Evolutionary conservation across 2,797 vertebrate genomes (phyloP).

Genomic region (Enteromius treurensis): DNA sequence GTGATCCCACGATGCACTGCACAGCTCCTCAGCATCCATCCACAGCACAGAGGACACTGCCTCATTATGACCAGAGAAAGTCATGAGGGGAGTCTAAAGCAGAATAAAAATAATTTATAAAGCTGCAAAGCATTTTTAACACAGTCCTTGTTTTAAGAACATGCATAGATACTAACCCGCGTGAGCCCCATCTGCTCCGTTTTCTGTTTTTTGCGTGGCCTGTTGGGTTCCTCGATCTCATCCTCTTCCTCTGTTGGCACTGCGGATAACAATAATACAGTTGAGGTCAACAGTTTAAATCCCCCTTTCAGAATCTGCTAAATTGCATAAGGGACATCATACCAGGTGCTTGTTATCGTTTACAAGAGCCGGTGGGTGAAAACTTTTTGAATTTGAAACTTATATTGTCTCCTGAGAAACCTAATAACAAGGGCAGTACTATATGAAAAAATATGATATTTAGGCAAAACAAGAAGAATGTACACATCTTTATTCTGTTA

Average conservation of each 20-base stretch:
- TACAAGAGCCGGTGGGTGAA: too few relatives aligned
- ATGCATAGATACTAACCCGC: slow-evolving; percentile 75
- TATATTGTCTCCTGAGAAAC: too few relatives aligned
- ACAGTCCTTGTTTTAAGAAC: neutral
- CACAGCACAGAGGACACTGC: slow-evolving; percentile 92
- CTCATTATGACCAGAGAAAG: slow-evolving; percentile 93
- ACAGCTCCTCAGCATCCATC: slow-evolving; percentile 90
- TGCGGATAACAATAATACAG: slow-evolving; percentile 59
- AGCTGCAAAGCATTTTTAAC: neutral
- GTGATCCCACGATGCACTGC: slow-evolving; percentile 97
- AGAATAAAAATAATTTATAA: neutral
- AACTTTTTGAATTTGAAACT: too few relatives aligned
- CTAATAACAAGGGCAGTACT: too few relatives aligned
- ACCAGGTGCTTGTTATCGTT: too few relatives aligned
- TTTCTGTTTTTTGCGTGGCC: slow-evolving; percentile 96
- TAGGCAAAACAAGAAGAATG: too few relatives aligned
- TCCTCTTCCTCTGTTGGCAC: slow-evolving; percentile 94
- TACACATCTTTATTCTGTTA: too few relatives aligned
- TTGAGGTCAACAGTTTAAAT: too few relatives aligned
- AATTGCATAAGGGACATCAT: too few relatives aligned
- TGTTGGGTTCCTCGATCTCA: slow-evolving; percentile 85
- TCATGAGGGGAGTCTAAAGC: slow-evolving; percentile 90
- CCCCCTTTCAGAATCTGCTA: too few relatives aligned
- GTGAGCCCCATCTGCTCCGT: slow-evolving; percentile 94
- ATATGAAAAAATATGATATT: too few relatives aligned